phyloP scores from a whole-genome alignment of 2,888 invertebrate genomes.

The Acronicta aceris region DNA sequence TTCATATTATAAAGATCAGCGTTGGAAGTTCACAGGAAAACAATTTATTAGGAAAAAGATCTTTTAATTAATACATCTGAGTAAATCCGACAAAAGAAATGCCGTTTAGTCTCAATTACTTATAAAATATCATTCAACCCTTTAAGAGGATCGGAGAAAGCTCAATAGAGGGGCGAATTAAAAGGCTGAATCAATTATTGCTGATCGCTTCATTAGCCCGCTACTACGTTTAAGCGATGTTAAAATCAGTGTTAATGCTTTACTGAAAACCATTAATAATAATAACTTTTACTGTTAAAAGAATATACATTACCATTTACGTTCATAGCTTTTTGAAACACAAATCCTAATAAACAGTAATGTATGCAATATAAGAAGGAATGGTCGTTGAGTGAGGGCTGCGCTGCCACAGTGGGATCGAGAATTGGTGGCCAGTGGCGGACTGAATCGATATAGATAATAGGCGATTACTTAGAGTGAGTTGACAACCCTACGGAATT shows the following conservation, averaged over 20 bases:
- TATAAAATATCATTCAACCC: slow-evolving; percentile 34
- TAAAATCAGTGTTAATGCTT: slow-evolving; percentile 51
- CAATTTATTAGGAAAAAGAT: neutral
- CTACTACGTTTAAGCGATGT: slow-evolving; percentile 56
- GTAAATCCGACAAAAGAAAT: neutral
- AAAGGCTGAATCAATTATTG: slow-evolving; percentile 57
- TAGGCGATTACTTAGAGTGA: slow-evolving; percentile 79
- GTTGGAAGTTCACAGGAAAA: too few relatives aligned
- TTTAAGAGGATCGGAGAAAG: slow-evolving; percentile 38
- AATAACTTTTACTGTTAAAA: neutral
- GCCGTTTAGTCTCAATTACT: slow-evolving; percentile 20
- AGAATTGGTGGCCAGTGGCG: slow-evolving; percentile 66
- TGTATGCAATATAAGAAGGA: slow-evolving; percentile 24
- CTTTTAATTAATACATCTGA: neutral
- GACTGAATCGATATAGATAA: slow-evolving; percentile 78
- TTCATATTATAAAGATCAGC: too few relatives aligned
- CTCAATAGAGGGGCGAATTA: slow-evolving; percentile 22
- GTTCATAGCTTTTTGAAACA: neutral
- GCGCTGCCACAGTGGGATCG: slow-evolving; percentile 44
- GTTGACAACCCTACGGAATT: slow-evolving; percentile 75
- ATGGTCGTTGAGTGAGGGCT: slow-evolving; percentile 4
- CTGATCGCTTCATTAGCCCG: slow-evolving; percentile 59
- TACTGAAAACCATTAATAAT: slow-evolving; percentile 16
- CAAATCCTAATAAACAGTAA: slow-evolving; percentile 11
- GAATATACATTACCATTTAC: slow-evolving; percentile 27